phyloP scores from a whole-genome alignment of 2,797 vertebrate species.

The Darevskia mixta region DNA sequence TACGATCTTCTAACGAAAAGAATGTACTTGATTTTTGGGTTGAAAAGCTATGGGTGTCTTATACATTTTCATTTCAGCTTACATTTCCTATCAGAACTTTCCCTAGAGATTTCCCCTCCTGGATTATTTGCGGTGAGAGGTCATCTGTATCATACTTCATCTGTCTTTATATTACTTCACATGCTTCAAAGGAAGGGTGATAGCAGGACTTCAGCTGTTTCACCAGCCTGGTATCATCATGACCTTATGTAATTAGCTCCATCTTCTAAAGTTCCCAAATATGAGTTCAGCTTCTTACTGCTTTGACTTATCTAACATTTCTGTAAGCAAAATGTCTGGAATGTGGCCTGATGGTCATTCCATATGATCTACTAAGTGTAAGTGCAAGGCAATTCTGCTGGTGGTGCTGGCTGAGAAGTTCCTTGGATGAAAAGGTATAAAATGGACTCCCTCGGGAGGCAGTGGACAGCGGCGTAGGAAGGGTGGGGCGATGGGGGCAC shows the following conservation, averaged over 20 bases:
- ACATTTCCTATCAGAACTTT: slow-evolving; percentile 59
- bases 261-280: slow-evolving; percentile 60
- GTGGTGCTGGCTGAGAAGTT: background rate
- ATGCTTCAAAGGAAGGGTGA: slow-evolving; percentile 31
- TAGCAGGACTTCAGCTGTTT: slow-evolving; percentile 64
- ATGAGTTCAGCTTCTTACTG: slow-evolving; percentile 51
- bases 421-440: background rate
- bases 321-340: slow-evolving; percentile 31
- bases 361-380: accelerated
- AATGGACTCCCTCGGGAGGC: too few relatives aligned
- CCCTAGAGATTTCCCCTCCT: slow-evolving; percentile 56
- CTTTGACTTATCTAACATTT: slow-evolving; percentile 65
- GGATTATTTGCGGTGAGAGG: slow-evolving; percentile 71
- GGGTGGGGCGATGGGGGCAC: too few relatives aligned
- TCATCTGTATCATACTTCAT: slow-evolving; percentile 69
- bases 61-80: slow-evolving; percentile 55
- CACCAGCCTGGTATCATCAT: slow-evolving; percentile 59
- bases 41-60: slow-evolving; percentile 46
- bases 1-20: slow-evolving; percentile 41
- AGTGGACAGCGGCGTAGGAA: too few relatives aligned
- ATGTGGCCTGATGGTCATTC: background rate
- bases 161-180: slow-evolving; percentile 60
- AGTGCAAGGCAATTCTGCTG: background rate
- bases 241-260: slow-evolving; percentile 61
- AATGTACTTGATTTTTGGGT: background rate